phyloP scores from a whole-genome alignment of 2,113 vertebrate species.

The Cyanoderma ruficeps region DNA sequence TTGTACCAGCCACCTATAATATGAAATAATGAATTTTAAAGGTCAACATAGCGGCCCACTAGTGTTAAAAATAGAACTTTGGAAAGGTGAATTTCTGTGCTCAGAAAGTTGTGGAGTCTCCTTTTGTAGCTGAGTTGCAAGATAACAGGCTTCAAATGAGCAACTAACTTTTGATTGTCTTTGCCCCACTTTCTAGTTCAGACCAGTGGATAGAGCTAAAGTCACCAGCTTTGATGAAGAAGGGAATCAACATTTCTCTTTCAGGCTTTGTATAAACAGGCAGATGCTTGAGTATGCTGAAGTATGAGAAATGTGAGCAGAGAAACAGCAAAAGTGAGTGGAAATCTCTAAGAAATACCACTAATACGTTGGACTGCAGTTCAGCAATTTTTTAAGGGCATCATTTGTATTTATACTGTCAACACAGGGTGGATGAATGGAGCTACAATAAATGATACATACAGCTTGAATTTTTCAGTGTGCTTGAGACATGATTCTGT shows the following conservation, averaged over 20 bases:
- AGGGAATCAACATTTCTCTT: not conserved
- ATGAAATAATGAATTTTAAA: not conserved
- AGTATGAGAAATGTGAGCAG: not conserved
- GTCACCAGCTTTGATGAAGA: not conserved
- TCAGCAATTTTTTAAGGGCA: conserved; percentile 14
- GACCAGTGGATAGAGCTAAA: not conserved
- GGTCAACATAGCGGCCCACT: not conserved
- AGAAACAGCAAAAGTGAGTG: not conserved
- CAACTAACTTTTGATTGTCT: not conserved
- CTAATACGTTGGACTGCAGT: not conserved
- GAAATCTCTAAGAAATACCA: conserved; percentile 18
- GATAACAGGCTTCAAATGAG: not conserved
- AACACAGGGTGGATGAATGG: not conserved
- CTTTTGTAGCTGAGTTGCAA: not conserved
- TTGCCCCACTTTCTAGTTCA: not conserved
- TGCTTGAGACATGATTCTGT: not conserved
- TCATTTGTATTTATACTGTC: conserved; percentile 17
- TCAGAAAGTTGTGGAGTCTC: not conserved
- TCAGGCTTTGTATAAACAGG: not conserved
- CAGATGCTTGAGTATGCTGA: not conserved
- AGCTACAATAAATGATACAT: not conserved
- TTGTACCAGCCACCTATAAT: not conserved
- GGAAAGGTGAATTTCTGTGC: not conserved
- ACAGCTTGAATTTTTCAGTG: not conserved
- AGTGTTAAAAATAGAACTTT: not conserved